phyloP scores from a whole-genome alignment of 2,797 vertebrate genomes.

The Sebastes matsubarae region DNA sequence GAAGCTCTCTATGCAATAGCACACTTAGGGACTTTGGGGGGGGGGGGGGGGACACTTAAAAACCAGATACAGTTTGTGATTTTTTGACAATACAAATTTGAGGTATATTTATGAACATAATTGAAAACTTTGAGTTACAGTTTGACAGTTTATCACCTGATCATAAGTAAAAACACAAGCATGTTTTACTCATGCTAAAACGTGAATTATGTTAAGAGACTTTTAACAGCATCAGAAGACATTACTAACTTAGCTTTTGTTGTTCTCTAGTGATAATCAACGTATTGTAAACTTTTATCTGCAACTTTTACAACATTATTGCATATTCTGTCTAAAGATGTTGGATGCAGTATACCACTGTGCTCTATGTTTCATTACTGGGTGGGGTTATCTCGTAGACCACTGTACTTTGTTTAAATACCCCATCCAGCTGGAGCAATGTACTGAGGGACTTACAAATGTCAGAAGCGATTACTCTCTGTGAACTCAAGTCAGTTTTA shows the following conservation, averaged over 20 bases:
- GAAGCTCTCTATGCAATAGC: neutral
- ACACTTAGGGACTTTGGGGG: neutral
- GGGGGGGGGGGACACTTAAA: neutral
- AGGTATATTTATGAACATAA: neutral
- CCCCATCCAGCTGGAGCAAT: slow-evolving; percentile 33
- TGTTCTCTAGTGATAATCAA: neutral
- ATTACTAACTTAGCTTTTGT: neutral
- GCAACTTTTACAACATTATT: neutral
- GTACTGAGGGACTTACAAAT: slow-evolving; percentile 19
- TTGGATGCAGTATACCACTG: neutral
- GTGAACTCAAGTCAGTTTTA: slow-evolving; percentile 11
- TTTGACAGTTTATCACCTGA: neutral
- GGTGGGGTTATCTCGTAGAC: slow-evolving; percentile 13
- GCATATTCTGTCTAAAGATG: neutral
- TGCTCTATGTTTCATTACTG: neutral
- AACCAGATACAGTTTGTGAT: neutral
- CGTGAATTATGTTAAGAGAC: neutral
- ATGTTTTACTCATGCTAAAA: neutral
- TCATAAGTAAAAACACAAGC: neutral
- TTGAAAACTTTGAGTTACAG: neutral
- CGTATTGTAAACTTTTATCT: neutral
- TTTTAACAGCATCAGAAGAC: neutral
- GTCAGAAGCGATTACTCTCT: slow-evolving; percentile 25
- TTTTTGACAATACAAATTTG: neutral
- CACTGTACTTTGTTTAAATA: slow-evolving; percentile 13